Evolutionary conservation across 2,888 invertebrate genomes (phyloP), one percentile per base, ranked within the genome.

Genomic region (Mycalesis mineus): DNA sequence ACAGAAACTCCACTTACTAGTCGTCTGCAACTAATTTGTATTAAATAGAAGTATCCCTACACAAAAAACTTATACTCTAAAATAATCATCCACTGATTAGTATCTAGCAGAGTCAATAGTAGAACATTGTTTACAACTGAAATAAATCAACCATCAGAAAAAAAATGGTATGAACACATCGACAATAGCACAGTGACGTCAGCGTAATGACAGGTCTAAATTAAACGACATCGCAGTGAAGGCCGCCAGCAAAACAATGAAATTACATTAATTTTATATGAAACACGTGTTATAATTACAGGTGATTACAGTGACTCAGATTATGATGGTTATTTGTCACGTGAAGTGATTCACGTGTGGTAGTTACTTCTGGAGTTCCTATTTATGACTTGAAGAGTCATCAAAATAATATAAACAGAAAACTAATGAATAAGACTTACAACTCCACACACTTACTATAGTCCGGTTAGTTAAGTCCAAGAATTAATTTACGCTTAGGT

Each of bases 241-340:
- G 68, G 64, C 65, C 49, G 48, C 48, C 45, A 48, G 31, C 22
- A 63, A 62, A 67, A 72, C 67, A 73, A 70, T 68, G 57, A 67
- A 63, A 68, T 63, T 57, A 59, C 49, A 62, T 41, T 7, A 44
- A 58, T 57, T 67, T 72, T 64, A 41, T 55, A 37, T 59, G 15
- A 11, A 33, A 51, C 29, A 17, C 31, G 44, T 64, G 64, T 33
- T 40, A 59, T 62, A 68, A 71, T 68, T 71, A 68, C 54, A 61
- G 52, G 1, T 11, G 47, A 47, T 49, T 39, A 49, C 37, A 39
- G 33, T 62, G 71, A 75, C 62, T 75, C 67, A 68, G 54, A 50
- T 61, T 62, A 63, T 68, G 62, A 66, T 67, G 45, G 63, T 44
- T 59, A 64, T 65, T 65, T 68, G 65, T 68, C 68, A 68, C 63